A percentile compares a stretch with the other conserved stretches of the same genome.
phyloP scores from a whole-genome alignment of 2,888 invertebrate genomes.

The Oasisia sp. region DNA sequence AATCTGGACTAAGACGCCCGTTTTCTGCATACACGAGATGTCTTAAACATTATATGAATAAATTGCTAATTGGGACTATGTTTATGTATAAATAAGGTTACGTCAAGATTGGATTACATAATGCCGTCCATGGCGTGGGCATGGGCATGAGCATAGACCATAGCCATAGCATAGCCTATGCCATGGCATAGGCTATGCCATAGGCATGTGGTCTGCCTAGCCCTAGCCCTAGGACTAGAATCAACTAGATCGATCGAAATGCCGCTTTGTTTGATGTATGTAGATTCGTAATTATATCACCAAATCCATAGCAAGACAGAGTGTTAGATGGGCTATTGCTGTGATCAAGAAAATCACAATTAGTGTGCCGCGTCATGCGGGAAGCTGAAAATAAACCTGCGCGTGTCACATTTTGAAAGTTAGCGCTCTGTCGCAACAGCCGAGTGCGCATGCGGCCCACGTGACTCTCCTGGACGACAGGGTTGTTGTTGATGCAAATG shows the following conservation, averaged over 20 bases:
- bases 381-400: not conserved
- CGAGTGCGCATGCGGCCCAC: not conserved
- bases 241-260: not conserved
- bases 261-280: not conserved
- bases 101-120: too few species aligned
- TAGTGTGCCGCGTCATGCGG: not conserved
- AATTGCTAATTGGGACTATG: not conserved
- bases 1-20: not conserved
- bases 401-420: not conserved
- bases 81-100: too few species aligned
- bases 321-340: not conserved
- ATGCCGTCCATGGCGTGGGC: too few species aligned
- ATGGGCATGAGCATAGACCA: too few species aligned
- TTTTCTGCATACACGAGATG: not conserved
- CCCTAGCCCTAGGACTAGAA: too few species aligned
- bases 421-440: not conserved
- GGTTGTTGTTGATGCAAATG: constrained; percentile 1
- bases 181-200: too few species aligned
- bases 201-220: not conserved
- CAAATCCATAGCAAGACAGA: not conserved
- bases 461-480: constrained; percentile 13
- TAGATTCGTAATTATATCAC: not conserved
- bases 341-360: not conserved
- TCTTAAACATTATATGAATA: not conserved
- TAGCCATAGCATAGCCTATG: too few species aligned